Evolutionary conservation across 2,888 invertebrate genomes (phyloP).

Genomic region (Drosophila longiperda): DNA sequence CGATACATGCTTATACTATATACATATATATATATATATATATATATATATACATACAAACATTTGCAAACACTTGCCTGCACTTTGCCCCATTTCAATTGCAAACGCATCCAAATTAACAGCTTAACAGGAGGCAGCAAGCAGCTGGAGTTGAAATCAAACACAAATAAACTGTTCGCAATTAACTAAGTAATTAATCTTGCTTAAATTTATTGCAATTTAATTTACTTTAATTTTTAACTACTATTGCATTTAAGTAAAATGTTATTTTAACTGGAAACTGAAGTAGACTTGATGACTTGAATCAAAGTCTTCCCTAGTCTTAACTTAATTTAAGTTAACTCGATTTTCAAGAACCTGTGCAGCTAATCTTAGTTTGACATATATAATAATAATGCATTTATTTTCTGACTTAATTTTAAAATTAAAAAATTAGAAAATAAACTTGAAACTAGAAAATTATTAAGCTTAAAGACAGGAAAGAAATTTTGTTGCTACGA

Average conservation of each 20-base stretch:
- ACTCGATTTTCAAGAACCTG: too few species aligned
- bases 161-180: neutral
- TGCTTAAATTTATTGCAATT: neutral
- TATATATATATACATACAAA: neutral
- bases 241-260: neutral
- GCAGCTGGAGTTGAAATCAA: neutral
- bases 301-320: neutral
- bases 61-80: constrained; percentile 25
- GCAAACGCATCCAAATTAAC: constrained; percentile 17
- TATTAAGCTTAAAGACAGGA: too few species aligned
- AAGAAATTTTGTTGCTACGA: too few species aligned
- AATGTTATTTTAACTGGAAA: neutral
- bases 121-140: constrained; percentile 9
- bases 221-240: neutral
- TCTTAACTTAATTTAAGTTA: too few species aligned
- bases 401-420: too few species aligned
- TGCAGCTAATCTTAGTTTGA: too few species aligned
- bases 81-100: constrained; percentile 22
- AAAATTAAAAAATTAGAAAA: too few species aligned
- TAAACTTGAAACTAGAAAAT: too few species aligned
- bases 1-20: constrained; percentile 8
- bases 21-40: neutral
- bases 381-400: too few species aligned
- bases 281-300: too few species aligned
- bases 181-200: constrained; percentile 11